A percentile compares a stretch with the other conserved stretches of the same genome.
phyloP scores from a whole-genome alignment of 2,797 vertebrate genomes.

The Pangasius krempfi region DNA sequence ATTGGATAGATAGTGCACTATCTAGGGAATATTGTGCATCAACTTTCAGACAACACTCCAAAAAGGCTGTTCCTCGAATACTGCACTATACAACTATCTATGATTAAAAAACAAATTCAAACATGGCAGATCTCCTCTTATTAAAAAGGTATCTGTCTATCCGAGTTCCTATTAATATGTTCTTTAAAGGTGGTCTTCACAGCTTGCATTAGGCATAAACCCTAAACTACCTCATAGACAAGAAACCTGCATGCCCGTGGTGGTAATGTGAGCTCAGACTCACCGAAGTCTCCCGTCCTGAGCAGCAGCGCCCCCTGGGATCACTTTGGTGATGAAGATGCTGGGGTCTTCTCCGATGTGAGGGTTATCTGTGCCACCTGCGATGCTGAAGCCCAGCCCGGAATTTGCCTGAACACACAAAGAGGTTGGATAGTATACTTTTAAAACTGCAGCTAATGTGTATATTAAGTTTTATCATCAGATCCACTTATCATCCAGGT shows the following conservation, averaged over 20 bases:
- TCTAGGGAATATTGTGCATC: no score
- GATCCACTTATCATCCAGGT: neutral
- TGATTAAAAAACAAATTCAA: no score
- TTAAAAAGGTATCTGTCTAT: neutral
- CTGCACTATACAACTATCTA: no score
- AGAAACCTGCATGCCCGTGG: neutral
- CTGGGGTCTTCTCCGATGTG: slow-evolving; percentile 96
- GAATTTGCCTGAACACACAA: slow-evolving; percentile 83
- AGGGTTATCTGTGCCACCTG: slow-evolving; percentile 93
- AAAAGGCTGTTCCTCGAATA: no score
- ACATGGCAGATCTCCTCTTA: neutral
- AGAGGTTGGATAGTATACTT: neutral
- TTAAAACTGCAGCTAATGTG: neutral
- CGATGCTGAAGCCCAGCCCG: slow-evolving; percentile 96
- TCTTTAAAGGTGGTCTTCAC: neutral
- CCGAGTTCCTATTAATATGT: neutral
- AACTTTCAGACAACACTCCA: no score
- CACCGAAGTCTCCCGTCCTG: slow-evolving; percentile 94
- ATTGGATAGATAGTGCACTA: no score
- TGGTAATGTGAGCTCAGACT: slow-evolving; percentile 37
- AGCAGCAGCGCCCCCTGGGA: slow-evolving; percentile 91
- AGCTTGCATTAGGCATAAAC: neutral
- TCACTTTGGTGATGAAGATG: slow-evolving; percentile 98
- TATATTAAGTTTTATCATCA: neutral
- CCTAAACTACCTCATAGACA: slow-evolving; percentile 19